phyloP scores from a whole-genome alignment of 2,797 vertebrate species.

The Erethizon dorsatum region DNA sequence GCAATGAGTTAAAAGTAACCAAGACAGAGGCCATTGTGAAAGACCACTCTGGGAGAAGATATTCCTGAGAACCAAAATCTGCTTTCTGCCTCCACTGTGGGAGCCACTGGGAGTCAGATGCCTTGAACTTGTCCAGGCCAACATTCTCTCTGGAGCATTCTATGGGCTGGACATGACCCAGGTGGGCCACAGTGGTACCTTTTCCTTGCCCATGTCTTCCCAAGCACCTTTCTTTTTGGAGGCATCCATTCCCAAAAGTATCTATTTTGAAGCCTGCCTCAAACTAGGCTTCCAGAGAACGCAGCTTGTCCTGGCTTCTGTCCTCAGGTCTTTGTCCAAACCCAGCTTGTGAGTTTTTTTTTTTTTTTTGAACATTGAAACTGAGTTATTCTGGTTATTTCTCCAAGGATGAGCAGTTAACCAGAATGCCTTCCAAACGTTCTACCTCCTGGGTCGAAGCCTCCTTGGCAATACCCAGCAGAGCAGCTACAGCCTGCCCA shows the following conservation, averaged over 20 bases:
- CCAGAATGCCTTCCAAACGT: fast-evolving
- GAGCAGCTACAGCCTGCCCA: fast-evolving
- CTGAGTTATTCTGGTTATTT: too few relatives aligned
- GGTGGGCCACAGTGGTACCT: fast-evolving
- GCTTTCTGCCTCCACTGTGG: not conserved
- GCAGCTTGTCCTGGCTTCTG: fast-evolving
- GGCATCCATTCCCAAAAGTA: too few relatives aligned
- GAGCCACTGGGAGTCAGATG: fast-evolving
- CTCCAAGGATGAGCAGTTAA: too few relatives aligned
- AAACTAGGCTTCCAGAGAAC: not conserved
- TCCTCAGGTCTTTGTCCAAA: not conserved
- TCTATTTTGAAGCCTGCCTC: not conserved
- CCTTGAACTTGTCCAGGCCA: not conserved
- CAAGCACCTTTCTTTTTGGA: too few relatives aligned
- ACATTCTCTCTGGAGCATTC: not conserved
- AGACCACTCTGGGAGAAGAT: fast-evolving
- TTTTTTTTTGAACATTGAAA: not conserved
- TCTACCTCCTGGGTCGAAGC: fast-evolving
- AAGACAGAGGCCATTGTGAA: not conserved
- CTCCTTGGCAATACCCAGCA: not conserved
- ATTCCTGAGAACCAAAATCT: not conserved
- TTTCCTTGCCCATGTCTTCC: fast-evolving
- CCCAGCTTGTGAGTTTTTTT: not conserved
- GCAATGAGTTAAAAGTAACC: too few relatives aligned
- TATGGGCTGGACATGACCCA: fast-evolving